Percentiles rank a stretch among this genome's conserved stretches.
These are phyloP conservation scores for Drosophila persimilis DNA, from an alignment of 1,140 invertebrate genomes.

Conservation along the genomic window DNA sequence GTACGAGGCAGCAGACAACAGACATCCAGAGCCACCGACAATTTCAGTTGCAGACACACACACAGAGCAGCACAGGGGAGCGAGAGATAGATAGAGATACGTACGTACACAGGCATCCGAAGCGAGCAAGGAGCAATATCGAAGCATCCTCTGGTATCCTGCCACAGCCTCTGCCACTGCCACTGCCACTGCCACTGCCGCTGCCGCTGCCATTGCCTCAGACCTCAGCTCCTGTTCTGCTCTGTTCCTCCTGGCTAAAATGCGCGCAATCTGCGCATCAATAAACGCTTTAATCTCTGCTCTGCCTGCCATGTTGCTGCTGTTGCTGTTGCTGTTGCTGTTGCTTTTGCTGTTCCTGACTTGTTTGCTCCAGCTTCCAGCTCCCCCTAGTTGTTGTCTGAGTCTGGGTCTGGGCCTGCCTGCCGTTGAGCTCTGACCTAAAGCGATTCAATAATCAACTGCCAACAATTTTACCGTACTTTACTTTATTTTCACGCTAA, in stretches of 20 bases:
- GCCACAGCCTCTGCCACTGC: conserved; percentile 24
- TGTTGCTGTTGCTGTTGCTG: conserved; percentile 33
- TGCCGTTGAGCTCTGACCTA: conserved; percentile 79
- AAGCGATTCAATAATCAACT: conserved; percentile 82
- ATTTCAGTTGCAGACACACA: conserved; percentile 61
- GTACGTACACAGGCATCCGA: conserved; percentile 10
- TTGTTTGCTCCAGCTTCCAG: conserved; percentile 44
- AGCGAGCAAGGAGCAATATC: not conserved
- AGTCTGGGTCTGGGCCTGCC: conserved; percentile 22
- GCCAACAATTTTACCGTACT: conserved; percentile 82
- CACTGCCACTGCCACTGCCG: conserved; percentile 1
- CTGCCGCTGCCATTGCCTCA: not conserved
- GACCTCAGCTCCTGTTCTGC: not conserved
- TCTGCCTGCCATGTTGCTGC: conserved; percentile 58
- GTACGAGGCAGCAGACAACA: conserved; percentile 21
- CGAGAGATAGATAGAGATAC: too few species aligned
- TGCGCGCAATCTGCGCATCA: conserved; percentile 81
- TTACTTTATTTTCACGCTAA: conserved; percentile 82
- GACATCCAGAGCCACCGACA: conserved; percentile 61
- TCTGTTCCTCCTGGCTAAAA: conserved; percentile 75
- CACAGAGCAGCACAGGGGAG: conserved; percentile 22
- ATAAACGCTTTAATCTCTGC: conserved; percentile 82
- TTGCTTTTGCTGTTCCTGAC: conserved; percentile 61
- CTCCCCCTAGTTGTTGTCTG: conserved; percentile 17
- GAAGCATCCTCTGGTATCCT: conserved; percentile 49